A percentile compares a stretch with the other conserved stretches of the same genome.
Conservation (phyloP, 2,113 vertebrate species). For the Thoracochromis brauschi region DNA sequence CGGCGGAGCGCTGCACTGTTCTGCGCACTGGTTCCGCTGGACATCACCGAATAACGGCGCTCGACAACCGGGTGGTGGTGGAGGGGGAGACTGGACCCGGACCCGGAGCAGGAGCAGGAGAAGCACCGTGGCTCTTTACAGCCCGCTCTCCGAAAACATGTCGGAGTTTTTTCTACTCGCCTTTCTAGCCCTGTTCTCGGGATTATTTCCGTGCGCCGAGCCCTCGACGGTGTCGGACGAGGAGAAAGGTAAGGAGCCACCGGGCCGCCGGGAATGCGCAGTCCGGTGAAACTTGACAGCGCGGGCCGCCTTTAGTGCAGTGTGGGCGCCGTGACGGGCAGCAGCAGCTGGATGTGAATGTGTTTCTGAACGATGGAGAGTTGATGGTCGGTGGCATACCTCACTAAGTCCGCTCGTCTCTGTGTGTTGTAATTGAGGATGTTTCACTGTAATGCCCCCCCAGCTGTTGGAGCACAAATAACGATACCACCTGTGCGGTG, state of each 20-base stretch:
- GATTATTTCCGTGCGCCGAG: constrained; percentile 83
- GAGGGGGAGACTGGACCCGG: constrained; percentile 57
- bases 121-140: constrained; percentile 60
- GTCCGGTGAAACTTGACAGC: constrained; percentile 55
- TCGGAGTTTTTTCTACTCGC: constrained; percentile 80
- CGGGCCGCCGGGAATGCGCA: constrained; percentile 44
- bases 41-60: constrained; percentile 74
- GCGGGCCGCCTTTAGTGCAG: background rate
- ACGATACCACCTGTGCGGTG: background rate
- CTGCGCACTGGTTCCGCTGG: constrained; percentile 72
- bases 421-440: background rate
- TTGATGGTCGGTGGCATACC: background rate
- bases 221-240: constrained; percentile 68
- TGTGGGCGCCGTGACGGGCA: background rate
- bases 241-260: constrained; percentile 77
- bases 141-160: constrained; percentile 79
- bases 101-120: constrained; percentile 51
- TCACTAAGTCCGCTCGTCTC: background rate
- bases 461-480: background rate
- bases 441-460: background rate
- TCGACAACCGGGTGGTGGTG: constrained; percentile 45
- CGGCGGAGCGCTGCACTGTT: constrained; percentile 64
- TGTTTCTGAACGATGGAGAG: background rate
- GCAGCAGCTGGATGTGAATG: background rate
- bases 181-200: constrained; percentile 79